Evolutionary conservation across 2,113 vertebrate genomes (phyloP).

Genomic region (Periophthalmus modestus): DNA sequence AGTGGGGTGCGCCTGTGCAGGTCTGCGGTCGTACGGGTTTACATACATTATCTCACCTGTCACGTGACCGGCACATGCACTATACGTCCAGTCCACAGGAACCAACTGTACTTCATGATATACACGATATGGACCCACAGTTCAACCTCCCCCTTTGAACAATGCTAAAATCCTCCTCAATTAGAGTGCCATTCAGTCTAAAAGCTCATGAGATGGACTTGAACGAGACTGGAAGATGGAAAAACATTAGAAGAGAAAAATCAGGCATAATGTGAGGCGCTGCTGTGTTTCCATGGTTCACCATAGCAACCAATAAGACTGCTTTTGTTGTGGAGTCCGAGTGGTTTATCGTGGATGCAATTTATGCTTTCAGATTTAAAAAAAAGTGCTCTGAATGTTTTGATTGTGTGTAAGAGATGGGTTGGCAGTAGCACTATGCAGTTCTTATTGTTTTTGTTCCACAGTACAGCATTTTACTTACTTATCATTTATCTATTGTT

Average conservation of each 20-base stretch:
- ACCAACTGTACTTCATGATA: background rate
- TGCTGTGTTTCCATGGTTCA: background rate
- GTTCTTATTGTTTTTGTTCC: too few relatives aligned
- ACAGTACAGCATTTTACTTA: too few relatives aligned
- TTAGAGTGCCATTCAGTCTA: slow-evolving; percentile 3
- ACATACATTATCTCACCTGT: background rate
- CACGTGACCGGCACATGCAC: background rate
- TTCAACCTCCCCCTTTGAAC: background rate
- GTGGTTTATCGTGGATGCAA: background rate
- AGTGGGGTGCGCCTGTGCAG: background rate
- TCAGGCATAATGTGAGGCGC: background rate
- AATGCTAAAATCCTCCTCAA: background rate
- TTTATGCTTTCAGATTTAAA: background rate
- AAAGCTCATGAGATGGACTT: background rate
- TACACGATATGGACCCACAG: background rate
- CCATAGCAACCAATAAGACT: background rate
- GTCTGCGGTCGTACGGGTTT: slow-evolving; percentile 12
- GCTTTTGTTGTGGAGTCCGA: background rate
- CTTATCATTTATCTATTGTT: too few relatives aligned
- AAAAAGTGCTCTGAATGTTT: background rate
- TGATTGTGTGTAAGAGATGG: background rate
- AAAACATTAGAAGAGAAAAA: background rate
- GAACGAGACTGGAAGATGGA: background rate
- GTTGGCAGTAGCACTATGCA: background rate
- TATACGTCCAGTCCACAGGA: background rate